Base-by-base conservation (phyloP, 2,797 vertebrate species). In the Carapus acus region DNA sequence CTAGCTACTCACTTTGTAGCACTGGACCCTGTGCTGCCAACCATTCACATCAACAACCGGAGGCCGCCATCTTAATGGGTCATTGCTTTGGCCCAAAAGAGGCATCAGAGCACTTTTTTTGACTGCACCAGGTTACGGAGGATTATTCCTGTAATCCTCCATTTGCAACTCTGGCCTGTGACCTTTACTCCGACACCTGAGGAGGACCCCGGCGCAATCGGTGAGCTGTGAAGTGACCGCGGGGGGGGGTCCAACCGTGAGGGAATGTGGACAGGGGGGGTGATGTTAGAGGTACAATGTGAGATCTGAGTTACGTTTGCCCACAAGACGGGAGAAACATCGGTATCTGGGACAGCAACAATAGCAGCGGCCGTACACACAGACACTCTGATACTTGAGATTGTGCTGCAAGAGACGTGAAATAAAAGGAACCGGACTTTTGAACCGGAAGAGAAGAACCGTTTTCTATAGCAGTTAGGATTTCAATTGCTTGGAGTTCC, bases 311-410 rank as follows among this genome's bases (percentile, higher is more conserved):
- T 19, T 38, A 42, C 58, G 52, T 52, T 62, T 59, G 33, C 49
- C 54, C 66, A 43, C 29, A 59, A 38, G 69, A 73, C 53, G 73
- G 47, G 20, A 6, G 56, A 75, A 71, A 69, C 40, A 17, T 48
- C 31, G 18, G 54, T 80, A 81, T 81, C 67, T 83, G 71, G 79
- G 74, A 52, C 72, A 73, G 54, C 53, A 57, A 87, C 79, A 85
- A 82, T 82, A 58, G 58, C 23, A 51, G 40, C 74, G 47, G 41
- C 44, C 43, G 65, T 39, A 49, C 42, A 70, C 23, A 34, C 23
- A 60, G 50, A 62, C 66, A 56, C 68, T 62, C 27, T 39, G 65
- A 68, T 57, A 82, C 48, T 47, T 62, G 69, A 77, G 71, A 67
- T 54, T 54, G 43, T 54, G 54, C 65, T 42, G 5, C 36, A 51